Evolutionary conservation across 2,113 vertebrate genomes (phyloP).

Genomic region (Limnothrissa miodon): DNA sequence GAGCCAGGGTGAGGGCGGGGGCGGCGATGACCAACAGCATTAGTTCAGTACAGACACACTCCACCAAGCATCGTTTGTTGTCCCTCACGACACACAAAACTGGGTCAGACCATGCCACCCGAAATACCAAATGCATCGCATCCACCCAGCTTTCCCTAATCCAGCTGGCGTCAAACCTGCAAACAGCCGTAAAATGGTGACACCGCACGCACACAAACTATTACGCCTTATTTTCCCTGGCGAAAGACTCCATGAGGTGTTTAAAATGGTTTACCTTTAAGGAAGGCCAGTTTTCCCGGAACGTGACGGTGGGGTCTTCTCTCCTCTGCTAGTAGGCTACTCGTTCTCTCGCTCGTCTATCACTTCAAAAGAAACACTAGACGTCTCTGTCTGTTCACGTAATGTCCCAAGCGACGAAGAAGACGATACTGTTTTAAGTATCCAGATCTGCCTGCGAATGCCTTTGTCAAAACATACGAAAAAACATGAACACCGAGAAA

Average conservation of each 20-base stretch:
- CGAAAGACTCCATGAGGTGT: neutral
- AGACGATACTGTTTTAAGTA: slow-evolving; percentile 12
- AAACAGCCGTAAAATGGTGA: slow-evolving; percentile 12
- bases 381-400: slow-evolving; percentile 20
- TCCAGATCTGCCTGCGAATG: slow-evolving; percentile 11
- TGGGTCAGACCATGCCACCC: slow-evolving; percentile 16
- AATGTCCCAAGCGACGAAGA: slow-evolving; percentile 19
- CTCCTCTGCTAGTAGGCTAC: slow-evolving; percentile 31
- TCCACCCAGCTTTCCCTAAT: slow-evolving; percentile 3
- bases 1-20: slow-evolving; percentile 1
- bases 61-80: slow-evolving; percentile 17
- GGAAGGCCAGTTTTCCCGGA: slow-evolving; percentile 28
- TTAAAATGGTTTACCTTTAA: slow-evolving; percentile 17
- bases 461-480: slow-evolving; percentile 14
- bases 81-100: slow-evolving; percentile 19
- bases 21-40: neutral
- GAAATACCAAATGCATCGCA: slow-evolving; percentile 11
- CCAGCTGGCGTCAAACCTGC: neutral
- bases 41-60: slow-evolving; percentile 1
- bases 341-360: slow-evolving; percentile 5
- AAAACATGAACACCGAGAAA: neutral
- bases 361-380: slow-evolving; percentile 23
- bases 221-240: neutral
- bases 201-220: neutral
- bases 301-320: slow-evolving; percentile 30